Evolutionary conservation across 1,140 invertebrate genomes (phyloP).

Genomic region (Penaeus vannamei): DNA sequence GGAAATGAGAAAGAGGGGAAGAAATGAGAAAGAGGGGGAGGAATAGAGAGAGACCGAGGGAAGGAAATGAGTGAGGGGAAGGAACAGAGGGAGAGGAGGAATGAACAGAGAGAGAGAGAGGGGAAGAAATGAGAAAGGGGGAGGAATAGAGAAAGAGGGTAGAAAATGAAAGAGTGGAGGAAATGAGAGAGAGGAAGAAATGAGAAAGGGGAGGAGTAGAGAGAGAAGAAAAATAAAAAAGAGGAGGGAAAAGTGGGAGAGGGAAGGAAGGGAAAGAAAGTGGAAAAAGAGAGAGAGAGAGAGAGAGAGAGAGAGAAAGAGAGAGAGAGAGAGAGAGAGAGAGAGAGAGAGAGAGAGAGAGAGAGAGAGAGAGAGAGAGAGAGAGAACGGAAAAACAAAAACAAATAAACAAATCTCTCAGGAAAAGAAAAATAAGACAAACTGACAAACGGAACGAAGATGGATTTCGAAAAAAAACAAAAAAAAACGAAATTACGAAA

Average conservation of each 20-base stretch:
- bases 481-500: too few species aligned
- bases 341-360: not conserved
- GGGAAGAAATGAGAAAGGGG: not conserved
- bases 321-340: not conserved
- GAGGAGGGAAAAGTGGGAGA: not conserved
- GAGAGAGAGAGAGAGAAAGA: not conserved
- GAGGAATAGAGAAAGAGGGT: not conserved
- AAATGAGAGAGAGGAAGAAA: not conserved
- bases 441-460: not conserved
- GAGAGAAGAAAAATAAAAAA: constrained; percentile 13
- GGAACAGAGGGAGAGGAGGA: not conserved
- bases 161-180: not conserved
- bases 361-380: not conserved
- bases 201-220: not conserved
- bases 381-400: not conserved
- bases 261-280: not conserved
- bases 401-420: not conserved
- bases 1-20: not conserved
- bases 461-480: not conserved
- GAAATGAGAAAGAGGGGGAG: not conserved
- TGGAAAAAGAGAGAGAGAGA: not conserved
- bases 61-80: not conserved
- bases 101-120: not conserved
- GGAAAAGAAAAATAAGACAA: not conserved
- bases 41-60: not conserved